Evolutionary conservation across 1,140 invertebrate genomes (phyloP).

Genomic region (Mactra quadrangularis): DNA sequence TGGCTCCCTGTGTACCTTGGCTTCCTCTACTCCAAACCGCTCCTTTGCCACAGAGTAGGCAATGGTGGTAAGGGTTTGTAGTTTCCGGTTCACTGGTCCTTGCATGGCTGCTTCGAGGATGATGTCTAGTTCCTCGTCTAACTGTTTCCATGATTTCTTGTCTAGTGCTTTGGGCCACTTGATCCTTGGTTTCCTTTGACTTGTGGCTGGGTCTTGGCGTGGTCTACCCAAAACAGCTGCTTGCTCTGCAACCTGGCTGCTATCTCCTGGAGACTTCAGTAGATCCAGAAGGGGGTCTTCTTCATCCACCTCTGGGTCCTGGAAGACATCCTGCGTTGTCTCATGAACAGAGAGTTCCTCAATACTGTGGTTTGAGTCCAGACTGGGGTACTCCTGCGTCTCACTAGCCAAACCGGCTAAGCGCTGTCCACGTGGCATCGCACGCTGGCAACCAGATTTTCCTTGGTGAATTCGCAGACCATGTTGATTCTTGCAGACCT

Average conservation of each 20-base stretch:
- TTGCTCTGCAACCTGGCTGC: constrained; percentile 6
- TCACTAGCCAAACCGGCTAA: constrained; percentile 30
- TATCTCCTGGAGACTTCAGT: not conserved
- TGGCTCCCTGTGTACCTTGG: constrained; percentile 1
- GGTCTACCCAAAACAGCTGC: constrained; percentile 31
- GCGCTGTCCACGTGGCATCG: constrained; percentile 27
- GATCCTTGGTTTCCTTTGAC: constrained; percentile 21
- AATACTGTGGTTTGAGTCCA: constrained; percentile 34
- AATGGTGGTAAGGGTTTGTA: constrained; percentile 15
- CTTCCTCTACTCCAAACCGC: constrained; percentile 17
- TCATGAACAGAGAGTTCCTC: constrained; percentile 34
- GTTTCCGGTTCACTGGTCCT: constrained; percentile 33
- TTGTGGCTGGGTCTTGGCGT: constrained; percentile 7
- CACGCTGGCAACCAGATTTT: constrained; percentile 42
- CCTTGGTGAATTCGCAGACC: constrained; percentile 42
- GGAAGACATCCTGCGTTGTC: constrained; percentile 17
- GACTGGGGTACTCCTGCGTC: constrained; percentile 44
- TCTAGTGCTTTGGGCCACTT: constrained; percentile 36
- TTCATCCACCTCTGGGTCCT: constrained; percentile 25
- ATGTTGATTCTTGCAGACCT: constrained; percentile 38
- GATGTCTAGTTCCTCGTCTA: constrained; percentile 31
- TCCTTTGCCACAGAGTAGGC: constrained; percentile 25
- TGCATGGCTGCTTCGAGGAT: constrained; percentile 47
- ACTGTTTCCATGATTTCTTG: constrained; percentile 29
- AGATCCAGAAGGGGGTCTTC: constrained; percentile 39